Percentiles rank a stretch among this genome's conserved stretches.
Conservation (phyloP, 2,113 vertebrate species). For the Stercorarius parasiticus region DNA sequence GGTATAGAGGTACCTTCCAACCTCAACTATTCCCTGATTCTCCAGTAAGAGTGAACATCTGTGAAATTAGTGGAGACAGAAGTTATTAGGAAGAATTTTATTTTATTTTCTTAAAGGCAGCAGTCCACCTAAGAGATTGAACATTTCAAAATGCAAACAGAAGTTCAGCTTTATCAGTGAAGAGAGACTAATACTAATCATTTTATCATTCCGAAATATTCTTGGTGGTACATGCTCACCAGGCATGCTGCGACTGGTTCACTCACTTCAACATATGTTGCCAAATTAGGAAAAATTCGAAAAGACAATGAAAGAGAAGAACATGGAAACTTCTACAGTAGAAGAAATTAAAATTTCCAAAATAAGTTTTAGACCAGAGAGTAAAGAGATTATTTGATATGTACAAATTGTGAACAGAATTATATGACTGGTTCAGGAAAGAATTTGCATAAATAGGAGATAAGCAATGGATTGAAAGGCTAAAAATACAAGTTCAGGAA, state of each 20-base stretch:
- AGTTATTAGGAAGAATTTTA: not conserved
- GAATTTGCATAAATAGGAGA: not conserved
- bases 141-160: not conserved
- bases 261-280: not conserved
- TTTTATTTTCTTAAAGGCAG: not conserved
- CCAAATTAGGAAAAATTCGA: not conserved
- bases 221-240: not conserved
- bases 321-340: not conserved
- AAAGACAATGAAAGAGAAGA: not conserved
- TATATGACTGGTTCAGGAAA: not conserved
- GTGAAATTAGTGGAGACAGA: not conserved
- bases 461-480: not conserved
- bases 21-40: not conserved
- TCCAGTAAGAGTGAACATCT: not conserved
- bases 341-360: not conserved
- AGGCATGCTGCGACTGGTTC: not conserved
- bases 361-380: not conserved
- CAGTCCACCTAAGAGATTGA: not conserved
- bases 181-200: not conserved
- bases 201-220: not conserved
- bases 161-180: not conserved
- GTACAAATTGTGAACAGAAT: not conserved
- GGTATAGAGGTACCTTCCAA: not conserved
- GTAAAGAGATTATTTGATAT: not conserved
- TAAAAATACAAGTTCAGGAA: not conserved